Conservation (phyloP, 2,797 vertebrate genomes). For the Streptopelia turtur region DNA sequence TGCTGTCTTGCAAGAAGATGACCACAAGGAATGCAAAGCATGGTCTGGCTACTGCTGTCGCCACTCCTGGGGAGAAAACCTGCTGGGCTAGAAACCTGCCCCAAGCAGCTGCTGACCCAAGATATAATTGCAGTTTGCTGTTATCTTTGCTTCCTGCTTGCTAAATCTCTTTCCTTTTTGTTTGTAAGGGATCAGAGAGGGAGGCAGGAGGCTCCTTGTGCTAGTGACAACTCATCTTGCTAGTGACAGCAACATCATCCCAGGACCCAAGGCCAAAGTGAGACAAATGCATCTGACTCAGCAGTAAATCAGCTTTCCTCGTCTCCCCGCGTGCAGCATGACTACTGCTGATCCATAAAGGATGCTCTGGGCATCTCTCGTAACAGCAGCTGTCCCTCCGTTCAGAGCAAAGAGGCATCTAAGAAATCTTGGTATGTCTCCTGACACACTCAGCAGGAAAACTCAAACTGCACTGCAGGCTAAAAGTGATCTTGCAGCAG, state of each 20-base stretch:
- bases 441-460: slow-evolving; percentile 50
- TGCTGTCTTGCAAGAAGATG: slow-evolving; percentile 9
- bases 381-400: slow-evolving; percentile 65
- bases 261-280: background rate
- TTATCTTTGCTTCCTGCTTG: background rate
- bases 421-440: slow-evolving; percentile 64
- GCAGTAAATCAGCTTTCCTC: slow-evolving; percentile 13
- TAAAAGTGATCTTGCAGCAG: slow-evolving; percentile 53
- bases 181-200: background rate
- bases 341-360: slow-evolving; percentile 32
- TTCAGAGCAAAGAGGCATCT: slow-evolving; percentile 34
- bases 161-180: background rate
- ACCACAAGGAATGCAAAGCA: slow-evolving; percentile 23
- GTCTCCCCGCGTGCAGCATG: background rate
- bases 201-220: background rate
- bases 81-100: background rate
- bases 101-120: background rate
- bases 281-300: slow-evolving; percentile 46
- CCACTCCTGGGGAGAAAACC: background rate
- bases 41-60: background rate
- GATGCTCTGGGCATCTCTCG: slow-evolving; percentile 50
- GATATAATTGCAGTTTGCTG: background rate
- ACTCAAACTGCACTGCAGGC: slow-evolving; percentile 36
- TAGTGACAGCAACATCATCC: background rate
- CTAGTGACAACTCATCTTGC: background rate